These are phyloP conservation scores for Radopholus similis DNA, from an alignment of 1,140 invertebrate genomes.

Conservation along the genomic window DNA sequence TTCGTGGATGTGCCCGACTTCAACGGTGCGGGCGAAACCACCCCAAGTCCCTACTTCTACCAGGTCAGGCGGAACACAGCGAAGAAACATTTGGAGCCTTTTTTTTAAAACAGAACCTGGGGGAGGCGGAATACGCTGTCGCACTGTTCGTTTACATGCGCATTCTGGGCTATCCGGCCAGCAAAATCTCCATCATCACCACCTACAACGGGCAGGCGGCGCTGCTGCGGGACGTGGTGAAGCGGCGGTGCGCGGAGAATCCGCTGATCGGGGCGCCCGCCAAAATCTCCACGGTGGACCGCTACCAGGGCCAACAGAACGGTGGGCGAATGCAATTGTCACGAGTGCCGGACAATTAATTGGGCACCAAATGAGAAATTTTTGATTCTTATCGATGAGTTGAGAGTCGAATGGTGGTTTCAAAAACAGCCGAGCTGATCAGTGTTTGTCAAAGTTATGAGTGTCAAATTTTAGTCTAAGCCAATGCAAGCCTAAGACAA, in stretches of 20 bases:
- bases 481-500: too few species aligned
- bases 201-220: conserved; percentile 99
- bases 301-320: conserved; percentile 99
- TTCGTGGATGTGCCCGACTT: conserved; percentile 93
- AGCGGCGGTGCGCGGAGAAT: conserved; percentile 87
- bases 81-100: not conserved
- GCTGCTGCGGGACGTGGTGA: conserved; percentile 89
- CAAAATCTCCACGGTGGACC: conserved; percentile 93
- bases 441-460: too few species aligned
- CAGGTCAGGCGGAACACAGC: conserved; percentile 67
- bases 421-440: too few species aligned
- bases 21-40: conserved; percentile 90
- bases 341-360: too few species aligned
- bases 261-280: conserved; percentile 90
- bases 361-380: too few species aligned
- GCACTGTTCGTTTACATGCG: conserved; percentile 99
- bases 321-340: too few species aligned
- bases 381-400: too few species aligned
- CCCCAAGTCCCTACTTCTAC: conserved; percentile 97
- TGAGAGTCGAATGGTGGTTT: too few species aligned
- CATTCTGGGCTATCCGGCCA: conserved; percentile 88
- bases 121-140: conserved; percentile 96
- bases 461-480: too few species aligned
- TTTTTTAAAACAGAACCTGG: conserved; percentile 74
- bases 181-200: conserved; percentile 96